Percentiles rank a stretch among this genome's conserved stretches.
Evolutionary conservation across 2,888 invertebrate genomes (phyloP).

Genomic region (Sepiola atlantica): DNA sequence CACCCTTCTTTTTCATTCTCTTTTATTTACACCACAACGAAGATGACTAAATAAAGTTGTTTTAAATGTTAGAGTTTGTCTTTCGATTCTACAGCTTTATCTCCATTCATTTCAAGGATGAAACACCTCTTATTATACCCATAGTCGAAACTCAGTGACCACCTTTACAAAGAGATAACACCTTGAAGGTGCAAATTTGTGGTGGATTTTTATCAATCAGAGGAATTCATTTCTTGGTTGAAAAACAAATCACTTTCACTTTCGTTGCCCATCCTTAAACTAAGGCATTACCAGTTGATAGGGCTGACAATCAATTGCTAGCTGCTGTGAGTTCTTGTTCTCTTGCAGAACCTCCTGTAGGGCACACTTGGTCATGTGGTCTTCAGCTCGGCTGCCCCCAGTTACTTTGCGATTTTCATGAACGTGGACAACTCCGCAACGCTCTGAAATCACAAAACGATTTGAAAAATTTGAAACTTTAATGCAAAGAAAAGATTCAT

Average conservation of each 20-base stretch:
- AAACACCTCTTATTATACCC: no score
- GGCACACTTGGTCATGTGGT: constrained; percentile 73
- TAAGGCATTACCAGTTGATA: constrained; percentile 57
- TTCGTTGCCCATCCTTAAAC: no score
- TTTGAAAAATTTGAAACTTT: not conserved
- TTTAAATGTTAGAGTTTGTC: no score
- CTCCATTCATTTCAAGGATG: not conserved
- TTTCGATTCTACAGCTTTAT: not conserved
- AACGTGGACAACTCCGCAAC: constrained; percentile 68
- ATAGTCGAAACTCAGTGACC: no score
- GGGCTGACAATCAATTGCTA: constrained; percentile 69
- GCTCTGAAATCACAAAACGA: constrained; percentile 53
- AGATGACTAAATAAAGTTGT: no score
- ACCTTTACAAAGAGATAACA: not conserved
- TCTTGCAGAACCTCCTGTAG: constrained; percentile 71
- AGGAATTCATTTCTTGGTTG: not conserved
- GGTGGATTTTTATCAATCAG: not conserved
- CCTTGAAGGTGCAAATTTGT: not conserved
- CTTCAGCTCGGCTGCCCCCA: constrained; percentile 70
- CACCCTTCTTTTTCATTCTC: no score
- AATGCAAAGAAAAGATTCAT: not conserved
- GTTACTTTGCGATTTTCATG: constrained; percentile 69
- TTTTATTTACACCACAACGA: no score
- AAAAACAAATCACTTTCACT: not conserved
- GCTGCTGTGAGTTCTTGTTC: constrained; percentile 68